Base-by-base conservation (phyloP, 1,140 invertebrate species). In the Trigoniulus corallinus region DNA sequence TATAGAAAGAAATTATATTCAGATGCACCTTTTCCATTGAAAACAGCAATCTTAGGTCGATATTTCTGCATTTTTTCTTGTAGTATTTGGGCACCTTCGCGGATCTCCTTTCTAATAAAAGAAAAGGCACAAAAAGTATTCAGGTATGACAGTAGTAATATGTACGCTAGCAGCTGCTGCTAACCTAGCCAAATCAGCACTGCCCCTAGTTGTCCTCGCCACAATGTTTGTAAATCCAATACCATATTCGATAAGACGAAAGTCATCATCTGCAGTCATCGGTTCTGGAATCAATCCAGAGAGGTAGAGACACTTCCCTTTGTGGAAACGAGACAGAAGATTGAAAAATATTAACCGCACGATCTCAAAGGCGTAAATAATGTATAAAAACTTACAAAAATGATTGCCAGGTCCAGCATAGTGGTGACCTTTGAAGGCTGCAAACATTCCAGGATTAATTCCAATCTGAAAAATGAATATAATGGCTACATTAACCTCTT, bases 171-270 rank as follows among this genome's bases (percentile, higher is more conserved):
- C 7, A 43, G 21, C 7, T 21, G 12, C 7, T 46, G n/a, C 45
- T 49, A 56, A 67, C 68, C 58, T 68, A 43, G 88, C 94, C 39
- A 96, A 73, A 75, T 96, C 91, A 13, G 88, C 88, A 63, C 88
- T 94, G 51, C 91, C 91, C 72, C 91, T 91, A 1, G 91, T 95
- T 39, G 91, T 88, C 47, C 92, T 75, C 56, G 83, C 76, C 53
- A 96, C 92, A 80, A 97, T 95, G 69, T 96, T 96, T 54, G 92
- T 97, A 69, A 97, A 97, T 1, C 93, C 93, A 60, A 98, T 95
- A 40, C 92, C 91, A 65, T 85, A 84, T 63, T 89, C 83, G 27
- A 93, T 67, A 29, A 96, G 71, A 71, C 89, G 89, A 64, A 82
- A 87, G 69, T 97, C 93, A 70, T 97, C 89, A 62, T 94, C 88